These are phyloP conservation scores for Drosophila mercatorum DNA, from an alignment of 2,888 invertebrate genomes.

Conservation along the genomic window DNA sequence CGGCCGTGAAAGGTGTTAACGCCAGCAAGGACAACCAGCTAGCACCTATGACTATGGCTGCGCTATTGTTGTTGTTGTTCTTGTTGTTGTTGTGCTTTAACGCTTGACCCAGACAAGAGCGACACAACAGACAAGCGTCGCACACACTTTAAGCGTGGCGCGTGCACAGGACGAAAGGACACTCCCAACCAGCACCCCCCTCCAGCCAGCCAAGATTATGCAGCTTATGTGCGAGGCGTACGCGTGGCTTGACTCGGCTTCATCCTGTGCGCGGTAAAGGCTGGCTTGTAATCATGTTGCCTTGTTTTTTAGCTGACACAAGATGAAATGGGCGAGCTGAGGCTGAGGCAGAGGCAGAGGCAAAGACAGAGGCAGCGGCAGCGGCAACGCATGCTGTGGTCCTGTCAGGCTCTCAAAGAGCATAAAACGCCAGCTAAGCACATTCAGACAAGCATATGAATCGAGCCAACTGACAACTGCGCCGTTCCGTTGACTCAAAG, in stretches of 20 bases:
- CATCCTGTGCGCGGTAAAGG: conserved; percentile 33
- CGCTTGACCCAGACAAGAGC: conserved; percentile 68
- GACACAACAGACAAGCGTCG: conserved; percentile 38
- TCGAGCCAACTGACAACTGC: conserved; percentile 5
- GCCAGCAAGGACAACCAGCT: conserved; percentile 54
- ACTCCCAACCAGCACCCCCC: not conserved
- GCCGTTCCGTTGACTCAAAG: conserved; percentile 33
- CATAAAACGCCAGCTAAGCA: conserved; percentile 65
- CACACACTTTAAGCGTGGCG: conserved; percentile 48
- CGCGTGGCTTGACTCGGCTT: conserved; percentile 36
- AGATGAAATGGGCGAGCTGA: conserved; percentile 40
- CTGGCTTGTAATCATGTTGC: conserved; percentile 56
- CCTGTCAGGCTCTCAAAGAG: conserved; percentile 46
- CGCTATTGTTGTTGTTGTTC: conserved; percentile 19
- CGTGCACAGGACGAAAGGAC: conserved; percentile 33
- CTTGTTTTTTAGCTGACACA: conserved; percentile 70
- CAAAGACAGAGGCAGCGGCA: not conserved
- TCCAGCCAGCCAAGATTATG: conserved; percentile 38
- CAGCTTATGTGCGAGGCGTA: conserved; percentile 44
- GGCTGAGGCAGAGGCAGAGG: not conserved
- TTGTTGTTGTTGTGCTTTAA: conserved; percentile 43
- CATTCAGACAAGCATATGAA: conserved; percentile 27
- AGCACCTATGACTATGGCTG: not conserved
- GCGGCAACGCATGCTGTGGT: conserved; percentile 10
- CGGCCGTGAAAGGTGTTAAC: conserved; percentile 76